These are phyloP conservation scores for Megathymus violae DNA, from an alignment of 1,140 invertebrate species.

Conservation along the genomic window DNA sequence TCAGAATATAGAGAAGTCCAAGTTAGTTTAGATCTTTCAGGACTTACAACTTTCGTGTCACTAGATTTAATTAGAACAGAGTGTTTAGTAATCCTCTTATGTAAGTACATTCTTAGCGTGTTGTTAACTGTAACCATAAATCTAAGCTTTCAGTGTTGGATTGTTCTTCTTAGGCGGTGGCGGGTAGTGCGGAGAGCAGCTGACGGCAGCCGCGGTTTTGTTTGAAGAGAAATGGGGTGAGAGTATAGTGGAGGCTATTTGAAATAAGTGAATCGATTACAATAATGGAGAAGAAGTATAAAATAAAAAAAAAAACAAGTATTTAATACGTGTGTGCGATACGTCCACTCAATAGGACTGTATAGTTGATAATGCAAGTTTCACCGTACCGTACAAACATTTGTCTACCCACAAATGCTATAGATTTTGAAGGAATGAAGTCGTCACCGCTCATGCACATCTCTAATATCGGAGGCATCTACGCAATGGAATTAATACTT, in stretches of 20 bases:
- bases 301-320: too few species aligned
- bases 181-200: not conserved
- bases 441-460: too few species aligned
- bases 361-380: too few species aligned
- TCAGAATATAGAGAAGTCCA: not conserved
- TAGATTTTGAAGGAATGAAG: too few species aligned
- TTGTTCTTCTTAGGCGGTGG: conserved; percentile 5
- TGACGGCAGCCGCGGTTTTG: not conserved
- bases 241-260: not conserved
- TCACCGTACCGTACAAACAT: too few species aligned
- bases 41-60: not conserved
- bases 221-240: not conserved
- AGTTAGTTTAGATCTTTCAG: not conserved
- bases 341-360: too few species aligned
- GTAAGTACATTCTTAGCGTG: conserved; percentile 16
- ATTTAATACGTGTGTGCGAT: too few species aligned
- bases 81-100: conserved; percentile 19
- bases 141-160: conserved; percentile 16
- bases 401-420: too few species aligned
- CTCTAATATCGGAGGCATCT: too few species aligned
- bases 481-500: too few species aligned
- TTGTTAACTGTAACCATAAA: conserved; percentile 14
- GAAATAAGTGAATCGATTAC: too few species aligned
- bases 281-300: too few species aligned
- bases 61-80: not conserved